Evolutionary conservation across 2,797 vertebrate genomes (phyloP), one percentile per base, ranked within the genome.

Genomic region (Dendrocincla tyrannina): DNA sequence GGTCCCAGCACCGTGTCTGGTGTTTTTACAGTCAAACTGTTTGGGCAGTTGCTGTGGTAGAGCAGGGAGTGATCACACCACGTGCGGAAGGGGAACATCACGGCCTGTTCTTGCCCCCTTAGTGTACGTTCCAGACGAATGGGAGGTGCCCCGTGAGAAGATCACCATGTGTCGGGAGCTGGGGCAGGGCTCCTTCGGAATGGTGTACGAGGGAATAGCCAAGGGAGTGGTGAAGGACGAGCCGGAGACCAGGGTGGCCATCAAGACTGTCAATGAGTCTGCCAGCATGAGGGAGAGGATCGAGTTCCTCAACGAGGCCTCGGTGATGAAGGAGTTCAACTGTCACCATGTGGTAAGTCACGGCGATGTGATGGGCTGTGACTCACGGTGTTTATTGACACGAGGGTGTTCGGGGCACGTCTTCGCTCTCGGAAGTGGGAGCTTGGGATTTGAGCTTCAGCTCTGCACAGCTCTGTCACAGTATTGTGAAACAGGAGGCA

Each of bases 291-390:
- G 99, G 1, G 99, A 99, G 94, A 98, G 99, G 93, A 99, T 99
- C 1, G 99, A 99, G 97, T 99, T 99, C 97, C 97, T 99, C 95
- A 99, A 99, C 1, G 99, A 99, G 98, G 99, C 99, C 17, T 99
- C 99, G 0, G 99, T 99, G 97, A 99, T 99, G 99, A 99, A 99
- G 97, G 99, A 99, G 97, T 99, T 99, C 98, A 99, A 99, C 96
- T 99, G 99, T 97, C 99, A 99, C 96, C 99, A 99, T 8, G 99
- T 99, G 98, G 99, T 99, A 98, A 98, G 99, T 97, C 42, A 17
- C 13, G 35, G 13, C 19, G 30, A 2, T 7, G 42, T 13, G 33
- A 28, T 0, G 1, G 68, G 55, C 30, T 41, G 55, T 30, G 53
- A 7, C 69, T 67, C 9, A 1, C 9, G 68, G 33, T 44, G 70